Evolutionary conservation across 2,888 invertebrate genomes (phyloP), one percentile per base, ranked within the genome.

Genomic region (Drosophila mulleri): DNA sequence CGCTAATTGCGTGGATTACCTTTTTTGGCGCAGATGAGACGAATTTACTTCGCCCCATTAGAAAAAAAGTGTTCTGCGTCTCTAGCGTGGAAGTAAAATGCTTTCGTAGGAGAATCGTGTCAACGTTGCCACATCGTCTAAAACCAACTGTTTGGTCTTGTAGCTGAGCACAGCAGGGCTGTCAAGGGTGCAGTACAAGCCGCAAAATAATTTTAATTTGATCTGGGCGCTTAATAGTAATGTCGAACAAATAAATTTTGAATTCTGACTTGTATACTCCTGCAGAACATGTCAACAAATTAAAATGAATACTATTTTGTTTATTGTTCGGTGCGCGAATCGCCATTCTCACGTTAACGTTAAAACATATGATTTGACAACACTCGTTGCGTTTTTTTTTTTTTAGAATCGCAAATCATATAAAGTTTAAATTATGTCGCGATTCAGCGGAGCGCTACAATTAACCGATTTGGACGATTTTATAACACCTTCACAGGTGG

Each of bases 401-500:
- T 32, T 58, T 37, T 20, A 41, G n/a, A 29, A 56, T 32, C 45
- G 9, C 18, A 37, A 16, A 8, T 16, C 16, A 50, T 9, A 47
- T 20, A 58, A 41, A n/a, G 44, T 41, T 48, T 12, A 42, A 37
- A 61, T n/a, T 41, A 94, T 94, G 94, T 95, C 96, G 37, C 94
- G 97, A 83, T 99, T 99, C 92, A 99, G 99, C 93, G 98, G 98
- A 80, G 98, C 97, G 35, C 94, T 99, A 64, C 98, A 98, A 92
- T 94, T 99, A 83, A 98, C 98, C 3, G 98, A 99, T 94, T 94
- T 99, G 76, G 98, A 99, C 92, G 99, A 99, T 94, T 99, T 99
- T 93, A 99, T 99, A 64, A 98, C 97, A 41, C 99, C 99, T 0
- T 99, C 98, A 11, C 98, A 98, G 95, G 99, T 98, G 93, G 20